Conservation (phyloP, 1,140 invertebrate species). For the Mamestra configurata region DNA sequence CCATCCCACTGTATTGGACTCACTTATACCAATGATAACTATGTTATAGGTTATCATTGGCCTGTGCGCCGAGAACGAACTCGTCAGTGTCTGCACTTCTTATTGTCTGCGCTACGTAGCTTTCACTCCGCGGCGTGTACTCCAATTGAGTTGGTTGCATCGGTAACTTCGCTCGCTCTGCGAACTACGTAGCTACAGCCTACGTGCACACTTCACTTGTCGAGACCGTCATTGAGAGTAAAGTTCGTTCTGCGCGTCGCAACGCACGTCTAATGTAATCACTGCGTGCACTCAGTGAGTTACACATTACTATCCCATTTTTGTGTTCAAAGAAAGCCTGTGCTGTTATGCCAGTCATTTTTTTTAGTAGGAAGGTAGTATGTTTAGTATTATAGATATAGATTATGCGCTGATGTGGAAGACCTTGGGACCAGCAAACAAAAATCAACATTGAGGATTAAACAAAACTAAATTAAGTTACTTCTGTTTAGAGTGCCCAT, state of each 20-base stretch:
- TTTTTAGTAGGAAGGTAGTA: conserved; percentile 47
- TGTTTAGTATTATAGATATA: conserved; percentile 10
- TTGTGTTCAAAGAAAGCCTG: conserved; percentile 77
- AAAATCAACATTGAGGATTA: conserved; percentile 1
- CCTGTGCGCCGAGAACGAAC: conserved; percentile 86
- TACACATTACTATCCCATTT: conserved; percentile 83
- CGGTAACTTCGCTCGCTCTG: conserved; percentile 82
- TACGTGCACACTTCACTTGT: conserved; percentile 83
- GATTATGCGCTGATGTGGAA: conserved; percentile 5
- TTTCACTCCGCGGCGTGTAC: conserved; percentile 85
- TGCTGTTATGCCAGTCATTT: conserved; percentile 18
- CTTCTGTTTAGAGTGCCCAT: not conserved
- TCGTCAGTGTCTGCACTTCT: conserved; percentile 87
- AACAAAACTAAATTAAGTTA: not conserved
- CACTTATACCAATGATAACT: conserved; percentile 87
- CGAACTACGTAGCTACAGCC: conserved; percentile 83
- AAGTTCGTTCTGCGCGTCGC: conserved; percentile 80
- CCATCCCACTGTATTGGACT: conserved; percentile 75
- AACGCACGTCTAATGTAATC: conserved; percentile 83
- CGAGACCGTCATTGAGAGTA: conserved; percentile 82
- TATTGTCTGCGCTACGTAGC: conserved; percentile 87
- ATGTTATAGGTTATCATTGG: conserved; percentile 88
- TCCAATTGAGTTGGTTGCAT: conserved; percentile 81
- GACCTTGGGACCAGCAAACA: not conserved
- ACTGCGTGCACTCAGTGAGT: conserved; percentile 87